A percentile compares a stretch with the other conserved stretches of the same genome.
Evolutionary conservation across 2,888 invertebrate species (phyloP).

Genomic region (Antheraea assamensis): DNA sequence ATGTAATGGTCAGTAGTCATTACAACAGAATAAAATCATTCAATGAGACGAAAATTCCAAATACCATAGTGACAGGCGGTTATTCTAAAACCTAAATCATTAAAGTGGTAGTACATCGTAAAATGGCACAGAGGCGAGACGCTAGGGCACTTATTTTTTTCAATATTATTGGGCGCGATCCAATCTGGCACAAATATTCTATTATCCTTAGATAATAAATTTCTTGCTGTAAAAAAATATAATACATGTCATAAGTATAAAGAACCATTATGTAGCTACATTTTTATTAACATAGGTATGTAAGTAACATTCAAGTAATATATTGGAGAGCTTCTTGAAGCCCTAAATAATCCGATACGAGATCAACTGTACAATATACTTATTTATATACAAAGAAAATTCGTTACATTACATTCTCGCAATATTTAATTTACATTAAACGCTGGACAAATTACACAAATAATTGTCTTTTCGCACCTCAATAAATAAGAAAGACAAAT

Average conservation of each 20-base stretch:
- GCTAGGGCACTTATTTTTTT: not conserved
- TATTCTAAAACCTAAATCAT: too few relatives aligned
- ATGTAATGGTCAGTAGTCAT: not conserved
- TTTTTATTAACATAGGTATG: not conserved
- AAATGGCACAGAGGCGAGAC: not conserved
- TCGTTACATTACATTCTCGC: conserved; percentile 19
- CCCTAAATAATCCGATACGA: not conserved
- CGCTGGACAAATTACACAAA: conserved; percentile 50
- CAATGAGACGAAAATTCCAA: not conserved
- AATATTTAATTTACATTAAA: conserved; percentile 40
- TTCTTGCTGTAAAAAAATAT: not conserved
- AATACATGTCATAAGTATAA: not conserved
- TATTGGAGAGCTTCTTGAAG: not conserved
- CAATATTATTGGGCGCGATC: not conserved
- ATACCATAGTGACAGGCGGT: too few relatives aligned
- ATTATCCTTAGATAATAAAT: not conserved
- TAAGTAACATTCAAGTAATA: not conserved
- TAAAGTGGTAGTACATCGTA: too few relatives aligned
- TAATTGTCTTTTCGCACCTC: conserved; percentile 50
- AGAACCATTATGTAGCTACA: not conserved
- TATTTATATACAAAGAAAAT: conserved; percentile 5
- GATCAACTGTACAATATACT: not conserved
- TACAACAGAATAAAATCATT: not conserved
- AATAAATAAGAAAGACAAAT: conserved; percentile 50
- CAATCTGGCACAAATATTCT: not conserved